A percentile compares a stretch with the other conserved stretches of the same genome.
Evolutionary conservation across 2,888 invertebrate genomes (phyloP).

Genomic region (Autographa pulchrina): DNA sequence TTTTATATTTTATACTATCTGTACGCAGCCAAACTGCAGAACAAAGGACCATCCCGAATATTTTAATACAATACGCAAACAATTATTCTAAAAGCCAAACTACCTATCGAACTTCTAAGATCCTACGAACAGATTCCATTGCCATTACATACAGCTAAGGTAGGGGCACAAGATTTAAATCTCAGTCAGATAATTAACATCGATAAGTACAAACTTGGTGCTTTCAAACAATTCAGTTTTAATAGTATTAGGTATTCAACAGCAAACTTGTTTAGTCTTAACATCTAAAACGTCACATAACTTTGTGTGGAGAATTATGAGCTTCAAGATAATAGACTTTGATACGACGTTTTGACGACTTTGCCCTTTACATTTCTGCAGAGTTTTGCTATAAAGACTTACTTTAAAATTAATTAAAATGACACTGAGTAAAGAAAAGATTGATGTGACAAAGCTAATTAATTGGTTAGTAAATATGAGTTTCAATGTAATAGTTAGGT

Average conservation of each 20-base stretch:
- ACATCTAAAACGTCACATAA: constrained; percentile 3
- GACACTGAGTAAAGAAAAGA: too few species aligned
- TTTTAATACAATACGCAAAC: neutral
- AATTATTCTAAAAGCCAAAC: constrained; percentile 11
- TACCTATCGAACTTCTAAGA: constrained; percentile 16
- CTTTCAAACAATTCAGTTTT: constrained; percentile 27
- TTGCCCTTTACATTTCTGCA: neutral
- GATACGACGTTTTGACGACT: neutral
- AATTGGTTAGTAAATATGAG: too few species aligned
- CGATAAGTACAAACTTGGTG: constrained; percentile 34
- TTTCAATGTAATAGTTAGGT: too few species aligned
- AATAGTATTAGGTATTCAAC: constrained; percentile 17
- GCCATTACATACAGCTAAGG: constrained; percentile 15
- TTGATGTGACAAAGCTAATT: too few species aligned
- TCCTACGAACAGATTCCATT: constrained; percentile 10
- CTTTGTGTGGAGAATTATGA: neutral
- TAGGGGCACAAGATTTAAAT: constrained; percentile 23
- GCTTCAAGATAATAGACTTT: constrained; percentile 12
- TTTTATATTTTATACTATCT: too few species aligned
- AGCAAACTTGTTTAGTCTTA: constrained; percentile 12
- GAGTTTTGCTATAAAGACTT: neutral
- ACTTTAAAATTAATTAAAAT: neutral
- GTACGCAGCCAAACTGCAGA: too few species aligned
- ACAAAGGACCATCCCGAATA: neutral
- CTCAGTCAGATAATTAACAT: constrained; percentile 36